These are phyloP conservation scores for Melitaea athalia DNA, from an alignment of 2,888 invertebrate genomes.

Conservation along the genomic window DNA sequence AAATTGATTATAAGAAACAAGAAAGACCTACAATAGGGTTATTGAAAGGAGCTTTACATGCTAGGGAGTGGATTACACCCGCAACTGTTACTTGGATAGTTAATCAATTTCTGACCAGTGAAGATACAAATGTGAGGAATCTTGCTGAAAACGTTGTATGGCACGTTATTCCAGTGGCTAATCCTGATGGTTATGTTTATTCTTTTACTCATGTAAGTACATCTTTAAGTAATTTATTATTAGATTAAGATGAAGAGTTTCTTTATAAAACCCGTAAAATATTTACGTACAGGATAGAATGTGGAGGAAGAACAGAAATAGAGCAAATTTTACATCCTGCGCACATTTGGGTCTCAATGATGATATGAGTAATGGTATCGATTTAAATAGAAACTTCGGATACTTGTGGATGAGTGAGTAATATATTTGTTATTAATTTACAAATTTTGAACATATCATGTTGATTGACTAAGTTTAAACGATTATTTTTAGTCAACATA, in stretches of 20 bases:
- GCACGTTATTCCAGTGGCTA: constrained; percentile 88
- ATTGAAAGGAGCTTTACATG: constrained; percentile 84
- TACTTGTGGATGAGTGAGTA: constrained; percentile 62
- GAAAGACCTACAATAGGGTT: constrained; percentile 50
- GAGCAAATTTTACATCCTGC: constrained; percentile 51
- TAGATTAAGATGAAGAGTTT: neutral
- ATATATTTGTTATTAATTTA: neutral
- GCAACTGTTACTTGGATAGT: constrained; percentile 86
- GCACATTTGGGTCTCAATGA: constrained; percentile 45
- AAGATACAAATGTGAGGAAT: constrained; percentile 71
- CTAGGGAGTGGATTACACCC: constrained; percentile 89
- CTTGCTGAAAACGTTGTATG: constrained; percentile 87
- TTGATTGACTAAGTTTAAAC: too few relatives aligned
- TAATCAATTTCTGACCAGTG: constrained; percentile 84
- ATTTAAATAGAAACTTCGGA: constrained; percentile 71
- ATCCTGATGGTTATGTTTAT: constrained; percentile 88
- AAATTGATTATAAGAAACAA: constrained; percentile 56
- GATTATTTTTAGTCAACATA: too few relatives aligned
- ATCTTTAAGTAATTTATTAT: too few relatives aligned
- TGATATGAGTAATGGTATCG: constrained; percentile 70
- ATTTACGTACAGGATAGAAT: constrained; percentile 83
- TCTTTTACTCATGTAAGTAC: constrained; percentile 80
- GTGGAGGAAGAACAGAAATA: constrained; percentile 86
- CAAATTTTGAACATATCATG: too few relatives aligned
- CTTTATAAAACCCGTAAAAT: neutral